Evolutionary conservation across 1,140 invertebrate species (phyloP).

Genomic region (Tetraneura akinire): DNA sequence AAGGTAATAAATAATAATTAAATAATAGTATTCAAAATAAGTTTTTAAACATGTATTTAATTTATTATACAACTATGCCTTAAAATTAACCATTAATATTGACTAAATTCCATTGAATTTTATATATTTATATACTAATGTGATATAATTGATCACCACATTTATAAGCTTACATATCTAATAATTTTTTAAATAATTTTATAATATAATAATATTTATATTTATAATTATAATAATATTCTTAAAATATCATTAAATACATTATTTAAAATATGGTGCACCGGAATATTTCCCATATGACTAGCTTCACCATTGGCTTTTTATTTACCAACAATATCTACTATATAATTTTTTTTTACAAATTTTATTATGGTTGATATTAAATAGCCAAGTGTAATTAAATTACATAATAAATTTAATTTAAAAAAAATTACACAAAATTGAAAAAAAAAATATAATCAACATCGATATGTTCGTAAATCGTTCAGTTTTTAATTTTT

Average conservation of each 20-base stretch:
- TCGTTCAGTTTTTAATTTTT: slow-evolving; percentile 38
- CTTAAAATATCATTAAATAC: slow-evolving; percentile 30
- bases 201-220: slow-evolving; percentile 30
- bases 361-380: slow-evolving; percentile 12
- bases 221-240: not conserved
- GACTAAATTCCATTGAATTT: slow-evolving; percentile 50
- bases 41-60: slow-evolving; percentile 50
- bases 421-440: slow-evolving; percentile 37
- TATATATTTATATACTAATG: slow-evolving; percentile 43
- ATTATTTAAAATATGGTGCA: slow-evolving; percentile 42
- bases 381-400: not conserved
- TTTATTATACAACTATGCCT: slow-evolving; percentile 48
- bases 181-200: slow-evolving; percentile 42
- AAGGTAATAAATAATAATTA: not conserved
- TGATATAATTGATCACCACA: slow-evolving; percentile 44
- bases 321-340: slow-evolving; percentile 30
- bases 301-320: slow-evolving; percentile 45
- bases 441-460: slow-evolving; percentile 16
- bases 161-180: slow-evolving; percentile 38
- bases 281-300: slow-evolving; percentile 50
- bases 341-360: slow-evolving; percentile 21
- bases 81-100: slow-evolving; percentile 51
- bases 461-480: slow-evolving; percentile 46
- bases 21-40: not conserved
- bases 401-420: slow-evolving; percentile 28